Percentiles rank a stretch among this genome's conserved stretches.
phyloP scores from a whole-genome alignment of 2,888 invertebrate species.

The Brachyptera risi region DNA sequence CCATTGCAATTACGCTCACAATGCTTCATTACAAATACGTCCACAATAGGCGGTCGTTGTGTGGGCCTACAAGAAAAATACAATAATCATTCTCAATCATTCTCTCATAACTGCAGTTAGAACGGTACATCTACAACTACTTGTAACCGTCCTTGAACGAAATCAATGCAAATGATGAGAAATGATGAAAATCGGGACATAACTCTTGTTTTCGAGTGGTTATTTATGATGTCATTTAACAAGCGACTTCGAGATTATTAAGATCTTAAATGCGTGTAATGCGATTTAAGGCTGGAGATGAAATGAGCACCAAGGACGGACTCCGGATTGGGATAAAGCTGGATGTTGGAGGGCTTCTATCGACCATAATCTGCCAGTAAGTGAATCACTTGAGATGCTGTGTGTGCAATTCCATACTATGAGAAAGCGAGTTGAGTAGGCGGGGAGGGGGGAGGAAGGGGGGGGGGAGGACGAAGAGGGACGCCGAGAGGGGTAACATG shows the following conservation, averaged over 20 bases:
- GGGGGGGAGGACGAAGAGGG: too few relatives aligned
- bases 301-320: neutral
- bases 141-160: too few relatives aligned
- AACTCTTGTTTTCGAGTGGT: conserved; percentile 14
- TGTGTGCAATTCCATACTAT: conserved; percentile 8
- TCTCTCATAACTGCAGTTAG: too few relatives aligned
- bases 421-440: conserved; percentile 1
- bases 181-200: too few relatives aligned
- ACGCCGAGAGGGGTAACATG: too few relatives aligned
- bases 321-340: conserved; percentile 1
- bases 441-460: neutral
- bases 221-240: conserved; percentile 12
- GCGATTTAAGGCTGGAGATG: conserved; percentile 16
- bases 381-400: conserved; percentile 16
- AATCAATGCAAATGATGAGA: too few relatives aligned
- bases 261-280: conserved; percentile 19
- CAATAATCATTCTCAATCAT: too few relatives aligned
- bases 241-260: conserved; percentile 1
- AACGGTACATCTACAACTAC: too few relatives aligned
- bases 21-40: too few relatives aligned
- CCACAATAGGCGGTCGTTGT: too few relatives aligned
- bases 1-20: too few relatives aligned
- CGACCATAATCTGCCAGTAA: conserved; percentile 16
- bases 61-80: too few relatives aligned
- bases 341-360: conserved; percentile 13